Conservation (phyloP, 1,140 invertebrate genomes). For the Anadara kagoshimensis region DNA sequence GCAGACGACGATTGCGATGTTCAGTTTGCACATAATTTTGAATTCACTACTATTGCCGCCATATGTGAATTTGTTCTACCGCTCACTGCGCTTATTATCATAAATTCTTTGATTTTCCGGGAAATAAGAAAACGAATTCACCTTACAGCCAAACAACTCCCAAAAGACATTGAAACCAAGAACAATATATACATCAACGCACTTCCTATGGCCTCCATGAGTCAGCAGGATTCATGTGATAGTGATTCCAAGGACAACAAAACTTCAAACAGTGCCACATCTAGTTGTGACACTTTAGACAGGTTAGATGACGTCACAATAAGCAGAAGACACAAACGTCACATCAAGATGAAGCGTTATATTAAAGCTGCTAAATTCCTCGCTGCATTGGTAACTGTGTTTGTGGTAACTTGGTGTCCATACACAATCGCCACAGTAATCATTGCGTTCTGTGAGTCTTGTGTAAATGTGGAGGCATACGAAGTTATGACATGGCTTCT, state of each 20-base stretch:
- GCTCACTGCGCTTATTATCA: constrained; percentile 18
- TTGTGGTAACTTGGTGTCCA: constrained; percentile 49
- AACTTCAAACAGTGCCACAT: no score
- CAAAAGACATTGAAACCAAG: no score
- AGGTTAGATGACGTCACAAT: not conserved
- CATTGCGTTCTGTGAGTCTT: constrained; percentile 43
- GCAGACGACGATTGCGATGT: constrained; percentile 39
- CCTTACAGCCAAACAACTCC: not conserved
- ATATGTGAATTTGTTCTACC: constrained; percentile 44
- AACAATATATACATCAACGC: no score
- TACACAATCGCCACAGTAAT: constrained; percentile 52
- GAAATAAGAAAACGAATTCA: constrained; percentile 25
- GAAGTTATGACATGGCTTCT: constrained; percentile 59
- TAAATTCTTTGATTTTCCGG: constrained; percentile 24
- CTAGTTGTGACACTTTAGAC: no score
- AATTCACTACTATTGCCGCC: constrained; percentile 27
- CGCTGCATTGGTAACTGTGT: constrained; percentile 43
- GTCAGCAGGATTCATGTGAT: no score
- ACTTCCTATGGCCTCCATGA: no score
- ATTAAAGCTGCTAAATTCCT: constrained; percentile 35
- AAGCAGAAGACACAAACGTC: not conserved
- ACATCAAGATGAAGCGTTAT: not conserved
- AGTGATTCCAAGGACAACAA: no score
- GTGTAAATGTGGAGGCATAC: constrained; percentile 45
- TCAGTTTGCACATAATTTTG: constrained; percentile 35